phyloP scores from a whole-genome alignment of 2,797 vertebrate species.

The Enteromius paludinosus region DNA sequence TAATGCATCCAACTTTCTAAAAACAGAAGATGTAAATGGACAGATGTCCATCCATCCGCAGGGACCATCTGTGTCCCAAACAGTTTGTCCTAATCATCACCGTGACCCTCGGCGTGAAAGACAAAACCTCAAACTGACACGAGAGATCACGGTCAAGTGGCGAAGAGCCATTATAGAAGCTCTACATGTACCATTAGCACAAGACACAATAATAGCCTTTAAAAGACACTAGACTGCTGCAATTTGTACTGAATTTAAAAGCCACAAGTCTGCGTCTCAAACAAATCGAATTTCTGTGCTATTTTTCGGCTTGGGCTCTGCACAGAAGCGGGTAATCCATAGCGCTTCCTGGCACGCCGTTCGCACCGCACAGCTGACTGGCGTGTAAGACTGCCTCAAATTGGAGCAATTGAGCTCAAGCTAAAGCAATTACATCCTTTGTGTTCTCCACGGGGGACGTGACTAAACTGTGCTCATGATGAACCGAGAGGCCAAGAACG shows the following conservation, averaged over 20 bases:
- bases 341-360: conserved; percentile 20
- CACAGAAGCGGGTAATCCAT: conserved; percentile 34
- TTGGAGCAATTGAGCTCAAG: conserved; percentile 47
- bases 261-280: conserved; percentile 28
- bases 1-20: conserved; percentile 26
- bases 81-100: conserved; percentile 41
- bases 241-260: conserved; percentile 36
- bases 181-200: conserved; percentile 21
- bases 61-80: conserved; percentile 42
- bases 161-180: conserved; percentile 13
- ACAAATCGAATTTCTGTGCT: conserved; percentile 39
- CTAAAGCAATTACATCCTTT: conserved; percentile 51
- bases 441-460: conserved; percentile 43
- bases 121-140: conserved; percentile 42
- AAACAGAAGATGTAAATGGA: conserved; percentile 23
- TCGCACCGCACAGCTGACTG: conserved; percentile 45
- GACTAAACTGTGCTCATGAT: conserved; percentile 48
- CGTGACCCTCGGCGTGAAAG: conserved; percentile 28
- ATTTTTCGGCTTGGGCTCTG: conserved; percentile 25
- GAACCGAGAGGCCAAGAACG: conserved; percentile 31
- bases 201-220: conserved; percentile 39
- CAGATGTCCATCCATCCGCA: conserved; percentile 28
- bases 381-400: conserved; percentile 47
- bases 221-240: conserved; percentile 35
- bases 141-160: conserved; percentile 30